Conservation (phyloP, 2,888 invertebrate genomes). For the Drosophila maculinotata region DNA sequence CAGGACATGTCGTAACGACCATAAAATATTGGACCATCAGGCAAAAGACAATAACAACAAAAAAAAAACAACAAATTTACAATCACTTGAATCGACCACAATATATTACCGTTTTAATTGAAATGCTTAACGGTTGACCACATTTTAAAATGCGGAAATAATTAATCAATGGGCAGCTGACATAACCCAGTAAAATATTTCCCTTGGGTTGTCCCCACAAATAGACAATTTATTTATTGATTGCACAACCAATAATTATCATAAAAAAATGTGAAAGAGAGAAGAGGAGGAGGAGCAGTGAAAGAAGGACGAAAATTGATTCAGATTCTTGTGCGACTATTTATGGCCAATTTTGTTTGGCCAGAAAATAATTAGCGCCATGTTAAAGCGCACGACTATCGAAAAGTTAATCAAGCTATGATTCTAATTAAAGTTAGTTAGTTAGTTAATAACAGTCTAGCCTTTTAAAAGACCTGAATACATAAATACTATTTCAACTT, state of each 20-base stretch:
- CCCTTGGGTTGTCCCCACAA: background rate
- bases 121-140: conserved; percentile 42
- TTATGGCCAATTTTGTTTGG: no score
- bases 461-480: no score
- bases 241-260: conserved; percentile 3
- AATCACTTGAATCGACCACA: conserved; percentile 28
- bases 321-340: no score
- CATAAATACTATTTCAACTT: background rate
- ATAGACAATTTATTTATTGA: conserved; percentile 21
- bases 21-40: conserved; percentile 41
- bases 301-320: no score
- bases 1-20: conserved; percentile 44
- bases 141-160: conserved; percentile 47
- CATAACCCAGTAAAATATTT: conserved; percentile 3
- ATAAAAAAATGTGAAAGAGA: background rate
- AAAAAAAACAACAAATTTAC: conserved; percentile 5
- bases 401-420: no score
- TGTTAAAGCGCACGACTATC: no score
- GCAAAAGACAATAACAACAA: conserved; percentile 7
- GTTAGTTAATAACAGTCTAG: background rate
- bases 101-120: conserved; percentile 47
- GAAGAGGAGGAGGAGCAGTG: no score
- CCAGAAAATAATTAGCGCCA: no score
- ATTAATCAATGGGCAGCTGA: conserved; percentile 55
- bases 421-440: no score